phyloP scores from a whole-genome alignment of 2,888 invertebrate species.

The Argynnis bischoffii region DNA sequence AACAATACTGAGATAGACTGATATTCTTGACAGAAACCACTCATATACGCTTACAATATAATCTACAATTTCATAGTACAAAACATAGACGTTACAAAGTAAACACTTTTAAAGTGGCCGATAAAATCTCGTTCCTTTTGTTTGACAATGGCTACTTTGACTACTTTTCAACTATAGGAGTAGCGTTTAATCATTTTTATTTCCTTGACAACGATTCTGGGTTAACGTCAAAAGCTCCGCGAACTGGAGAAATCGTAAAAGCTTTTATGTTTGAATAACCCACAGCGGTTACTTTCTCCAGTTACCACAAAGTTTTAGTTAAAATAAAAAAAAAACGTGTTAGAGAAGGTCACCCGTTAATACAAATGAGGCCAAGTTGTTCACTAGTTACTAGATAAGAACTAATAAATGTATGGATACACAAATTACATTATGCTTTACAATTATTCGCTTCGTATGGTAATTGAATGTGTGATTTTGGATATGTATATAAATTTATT shows the following conservation, averaged over 20 bases:
- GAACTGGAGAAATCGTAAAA: slow-evolving; percentile 4
- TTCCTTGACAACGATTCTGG: slow-evolving; percentile 4
- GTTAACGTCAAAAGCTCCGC: not conserved
- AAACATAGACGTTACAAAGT: slow-evolving; percentile 15
- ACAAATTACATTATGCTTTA: too few species aligned
- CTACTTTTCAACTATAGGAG: slow-evolving; percentile 22
- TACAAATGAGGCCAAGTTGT: too few species aligned
- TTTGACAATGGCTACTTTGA: slow-evolving; percentile 28
- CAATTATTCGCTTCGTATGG: too few species aligned
- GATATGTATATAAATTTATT: too few species aligned
- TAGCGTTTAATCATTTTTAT: slow-evolving; percentile 22
- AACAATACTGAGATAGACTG: too few species aligned
- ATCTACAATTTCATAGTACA: slow-evolving; percentile 4
- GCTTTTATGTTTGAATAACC: not conserved
- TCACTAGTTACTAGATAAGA: too few species aligned
- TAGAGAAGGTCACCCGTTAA: too few species aligned
- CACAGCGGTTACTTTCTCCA: not conserved
- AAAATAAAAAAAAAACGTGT: too few species aligned
- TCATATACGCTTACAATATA: not conserved
- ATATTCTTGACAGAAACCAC: not conserved
- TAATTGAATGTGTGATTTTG: too few species aligned
- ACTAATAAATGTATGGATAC: too few species aligned
- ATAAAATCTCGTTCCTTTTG: slow-evolving; percentile 20
- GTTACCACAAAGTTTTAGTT: too few species aligned
- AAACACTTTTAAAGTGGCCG: slow-evolving; percentile 22